phyloP scores from a whole-genome alignment of 2,888 invertebrate species.

The Lepidochrysops patricia region DNA sequence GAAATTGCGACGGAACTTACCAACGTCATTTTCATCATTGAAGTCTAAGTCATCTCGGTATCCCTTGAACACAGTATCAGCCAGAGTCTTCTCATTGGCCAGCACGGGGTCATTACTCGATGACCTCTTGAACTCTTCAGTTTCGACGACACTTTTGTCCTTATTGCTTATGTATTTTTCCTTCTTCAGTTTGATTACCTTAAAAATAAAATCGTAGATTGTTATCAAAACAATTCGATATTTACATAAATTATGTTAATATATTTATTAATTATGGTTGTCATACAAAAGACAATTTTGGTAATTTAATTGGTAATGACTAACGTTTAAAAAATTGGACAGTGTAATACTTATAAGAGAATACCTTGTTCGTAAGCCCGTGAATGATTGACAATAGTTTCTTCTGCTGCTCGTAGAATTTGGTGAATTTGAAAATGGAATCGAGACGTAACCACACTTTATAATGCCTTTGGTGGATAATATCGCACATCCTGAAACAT shows the following conservation, averaged over 20 bases:
- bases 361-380: slow-evolving; percentile 83
- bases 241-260: not conserved
- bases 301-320: not conserved
- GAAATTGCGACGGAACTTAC: no score
- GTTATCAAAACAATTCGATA: not conserved
- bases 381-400: slow-evolving; percentile 81
- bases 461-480: slow-evolving; percentile 85
- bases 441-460: slow-evolving; percentile 83
- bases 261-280: no score
- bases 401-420: slow-evolving; percentile 79
- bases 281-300: not conserved
- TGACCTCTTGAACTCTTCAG: slow-evolving; percentile 48
- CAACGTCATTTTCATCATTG: slow-evolving; percentile 86
- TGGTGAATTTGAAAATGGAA: slow-evolving; percentile 80
- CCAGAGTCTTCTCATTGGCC: slow-evolving; percentile 43
- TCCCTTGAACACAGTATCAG: slow-evolving; percentile 76
- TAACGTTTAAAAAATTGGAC: no score
- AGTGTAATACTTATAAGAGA: no score
- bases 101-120: slow-evolving; percentile 46
- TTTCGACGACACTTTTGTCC: slow-evolving; percentile 54
- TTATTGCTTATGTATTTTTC: slow-evolving; percentile 70
- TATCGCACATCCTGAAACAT: slow-evolving; percentile 81
- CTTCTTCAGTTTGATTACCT: slow-evolving; percentile 77
- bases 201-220: slow-evolving; percentile 17
- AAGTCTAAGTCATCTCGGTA: slow-evolving; percentile 86